These are phyloP conservation scores for Atlantisia rogersi DNA, from an alignment of 2,113 vertebrate genomes.

Conservation along the genomic window DNA sequence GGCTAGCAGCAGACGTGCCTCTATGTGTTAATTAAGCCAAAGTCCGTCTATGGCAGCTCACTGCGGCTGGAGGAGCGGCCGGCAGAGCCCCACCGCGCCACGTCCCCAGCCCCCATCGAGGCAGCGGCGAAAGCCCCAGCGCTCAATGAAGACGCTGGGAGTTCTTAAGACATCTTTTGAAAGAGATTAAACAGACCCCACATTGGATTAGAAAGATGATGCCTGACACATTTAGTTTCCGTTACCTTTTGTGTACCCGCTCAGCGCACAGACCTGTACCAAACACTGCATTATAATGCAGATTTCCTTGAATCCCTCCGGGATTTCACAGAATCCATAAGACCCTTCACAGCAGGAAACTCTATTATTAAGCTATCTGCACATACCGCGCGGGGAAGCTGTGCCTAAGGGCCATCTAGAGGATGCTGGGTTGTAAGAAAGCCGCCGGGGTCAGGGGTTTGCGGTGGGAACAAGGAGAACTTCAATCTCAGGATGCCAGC, in stretches of 20 bases:
- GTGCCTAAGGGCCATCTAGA: slow-evolving; percentile 69
- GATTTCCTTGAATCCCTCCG: slow-evolving; percentile 51
- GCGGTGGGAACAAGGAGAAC: slow-evolving; percentile 44
- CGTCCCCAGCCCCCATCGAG: not conserved
- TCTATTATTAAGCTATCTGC: slow-evolving; percentile 66
- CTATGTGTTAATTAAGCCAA: slow-evolving; percentile 55
- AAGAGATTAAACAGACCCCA: slow-evolving; percentile 71
- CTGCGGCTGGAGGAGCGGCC: not conserved
- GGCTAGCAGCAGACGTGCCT: not conserved
- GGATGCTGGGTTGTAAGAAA: slow-evolving; percentile 57
- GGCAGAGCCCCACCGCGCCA: not conserved
- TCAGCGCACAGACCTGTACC: slow-evolving; percentile 54
- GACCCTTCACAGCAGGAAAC: slow-evolving; percentile 55
- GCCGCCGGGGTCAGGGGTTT: slow-evolving; percentile 34
- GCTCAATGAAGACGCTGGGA: slow-evolving; percentile 69
- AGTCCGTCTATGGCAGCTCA: not conserved
- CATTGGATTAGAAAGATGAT: slow-evolving; percentile 70
- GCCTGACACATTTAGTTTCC: slow-evolving; percentile 76
- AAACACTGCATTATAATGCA: slow-evolving; percentile 70
- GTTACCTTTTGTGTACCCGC: slow-evolving; percentile 67
- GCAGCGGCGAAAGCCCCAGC: slow-evolving; percentile 14
- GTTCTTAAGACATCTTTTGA: slow-evolving; percentile 67
- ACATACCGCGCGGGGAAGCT: slow-evolving; percentile 15
- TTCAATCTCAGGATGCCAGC: slow-evolving; percentile 44
- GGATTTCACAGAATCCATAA: slow-evolving; percentile 52